Percentiles rank a stretch among this genome's conserved stretches.
Evolutionary conservation across 2,888 invertebrate genomes (phyloP).

Genomic region (Chymomyza fuscimana): DNA sequence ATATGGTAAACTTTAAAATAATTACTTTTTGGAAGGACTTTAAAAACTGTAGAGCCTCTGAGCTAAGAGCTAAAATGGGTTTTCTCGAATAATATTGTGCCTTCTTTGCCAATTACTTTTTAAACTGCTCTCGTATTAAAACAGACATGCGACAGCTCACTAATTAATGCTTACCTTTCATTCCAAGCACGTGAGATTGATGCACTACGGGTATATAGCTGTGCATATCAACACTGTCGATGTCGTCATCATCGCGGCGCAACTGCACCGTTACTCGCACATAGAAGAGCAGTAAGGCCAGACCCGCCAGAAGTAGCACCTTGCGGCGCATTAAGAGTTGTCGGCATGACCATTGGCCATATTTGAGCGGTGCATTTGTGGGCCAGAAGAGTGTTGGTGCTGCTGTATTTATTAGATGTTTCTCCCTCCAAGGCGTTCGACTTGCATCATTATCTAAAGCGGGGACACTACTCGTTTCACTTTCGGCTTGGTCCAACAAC

Average conservation of each 20-base stretch:
- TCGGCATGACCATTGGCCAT: conserved; percentile 30
- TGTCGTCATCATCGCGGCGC: conserved; percentile 55
- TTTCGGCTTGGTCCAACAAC: conserved; percentile 5
- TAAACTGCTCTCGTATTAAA: too few species aligned
- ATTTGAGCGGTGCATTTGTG: conserved; percentile 11
- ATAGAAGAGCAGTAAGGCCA: conserved; percentile 61
- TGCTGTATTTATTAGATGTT: neutral
- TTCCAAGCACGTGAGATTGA: conserved; percentile 76
- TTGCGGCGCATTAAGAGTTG: conserved; percentile 62
- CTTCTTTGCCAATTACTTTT: too few species aligned
- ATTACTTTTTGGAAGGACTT: too few species aligned
- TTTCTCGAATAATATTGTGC: too few species aligned
- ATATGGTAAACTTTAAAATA: neutral
- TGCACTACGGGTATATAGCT: conserved; percentile 65
- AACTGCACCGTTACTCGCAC: conserved; percentile 62
- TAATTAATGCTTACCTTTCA: conserved; percentile 72
- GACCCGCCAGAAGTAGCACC: conserved; percentile 42
- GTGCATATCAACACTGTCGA: conserved; percentile 37
- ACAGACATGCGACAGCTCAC: neutral
- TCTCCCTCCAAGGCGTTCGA: neutral
- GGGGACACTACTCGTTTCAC: neutral
- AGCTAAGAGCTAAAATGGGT: too few species aligned
- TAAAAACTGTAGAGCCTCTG: too few species aligned
- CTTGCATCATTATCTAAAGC: neutral
- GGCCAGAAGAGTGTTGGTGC: neutral